Evolutionary conservation across 2,113 vertebrate genomes (phyloP), one percentile per base, ranked within the genome.

Genomic region (Centropus unirufus): DNA sequence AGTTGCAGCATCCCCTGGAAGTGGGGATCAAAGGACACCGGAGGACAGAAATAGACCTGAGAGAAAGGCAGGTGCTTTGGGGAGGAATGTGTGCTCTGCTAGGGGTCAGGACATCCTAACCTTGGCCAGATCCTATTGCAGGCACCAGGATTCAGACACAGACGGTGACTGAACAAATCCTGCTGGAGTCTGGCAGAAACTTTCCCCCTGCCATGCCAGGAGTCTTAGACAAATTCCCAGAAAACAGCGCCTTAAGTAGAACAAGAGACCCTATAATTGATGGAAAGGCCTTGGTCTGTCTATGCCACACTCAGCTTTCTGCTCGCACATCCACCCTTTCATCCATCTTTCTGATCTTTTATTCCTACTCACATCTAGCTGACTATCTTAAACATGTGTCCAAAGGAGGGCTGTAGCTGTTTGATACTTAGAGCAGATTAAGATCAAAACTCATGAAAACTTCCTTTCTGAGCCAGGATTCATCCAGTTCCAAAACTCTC

Each of bases 11-110:
- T 54, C 62, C 58, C 34, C 82, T 94, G 49, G 74, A 90, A 94
- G 40, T 68, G 54, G 29, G 79, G 36, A 94, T 85, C 62, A 90
- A 96, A 94, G 90, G 26, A 82, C 46, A 64, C 14, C 1, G 1
- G 58, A 76, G 54, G 78, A 91, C 66, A 93, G 82, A 94, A 94
- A 90, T 69, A 96, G 85, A 83, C 49, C 34, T 39, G 29, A 82
- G 58, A 90, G 69, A 72, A 91, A 88, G 67, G 84, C 70, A 87
- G 54, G 78, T 91, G 79, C 78, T 94, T 24, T 76, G 46, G 58
- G 62, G 62, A 79, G 26, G 39, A 79, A 54, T 4, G 27, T 20
- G 61, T 46, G 15, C 52, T 63, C 32, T 84, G 23, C 69, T 68
- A 8, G 3, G 32, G 81, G 69, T 84, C 81, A 95, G 87, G 62